These are phyloP conservation scores for Scylla paramamosain DNA, from an alignment of 1,140 invertebrate genomes.

Conservation along the genomic window DNA sequence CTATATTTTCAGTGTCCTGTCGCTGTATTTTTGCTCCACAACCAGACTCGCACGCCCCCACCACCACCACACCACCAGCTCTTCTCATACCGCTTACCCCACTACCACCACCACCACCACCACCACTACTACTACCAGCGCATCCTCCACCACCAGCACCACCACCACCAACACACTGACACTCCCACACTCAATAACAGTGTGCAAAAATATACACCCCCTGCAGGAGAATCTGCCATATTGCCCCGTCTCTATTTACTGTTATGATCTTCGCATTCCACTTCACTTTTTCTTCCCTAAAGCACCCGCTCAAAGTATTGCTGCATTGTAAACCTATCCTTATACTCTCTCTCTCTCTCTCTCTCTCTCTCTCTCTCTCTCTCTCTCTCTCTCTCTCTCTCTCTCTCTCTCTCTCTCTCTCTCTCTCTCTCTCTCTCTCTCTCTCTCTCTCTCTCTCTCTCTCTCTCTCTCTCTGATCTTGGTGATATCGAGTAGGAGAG, in stretches of 20 bases:
- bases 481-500: too few species aligned
- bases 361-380: too few species aligned
- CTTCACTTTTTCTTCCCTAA: neutral
- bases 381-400: too few species aligned
- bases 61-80: neutral
- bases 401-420: neutral
- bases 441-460: too few species aligned
- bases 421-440: neutral
- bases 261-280: slow-evolving; percentile 1
- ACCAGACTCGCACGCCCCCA: neutral
- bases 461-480: too few species aligned
- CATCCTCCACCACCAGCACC: neutral
- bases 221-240: neutral
- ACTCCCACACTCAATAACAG: slow-evolving; percentile 21
- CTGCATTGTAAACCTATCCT: neutral
- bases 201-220: neutral
- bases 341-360: neutral
- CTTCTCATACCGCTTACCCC: neutral
- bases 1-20: too few species aligned
- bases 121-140: neutral
- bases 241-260: neutral
- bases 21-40: too few species aligned
- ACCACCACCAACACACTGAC: neutral
- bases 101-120: neutral
- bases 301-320: neutral